A percentile compares a stretch with the other conserved stretches of the same genome.
These are phyloP conservation scores for Phenganax subtilis DNA, from an alignment of 92 coral and sea anemone genomes.

Conservation along the genomic window DNA sequence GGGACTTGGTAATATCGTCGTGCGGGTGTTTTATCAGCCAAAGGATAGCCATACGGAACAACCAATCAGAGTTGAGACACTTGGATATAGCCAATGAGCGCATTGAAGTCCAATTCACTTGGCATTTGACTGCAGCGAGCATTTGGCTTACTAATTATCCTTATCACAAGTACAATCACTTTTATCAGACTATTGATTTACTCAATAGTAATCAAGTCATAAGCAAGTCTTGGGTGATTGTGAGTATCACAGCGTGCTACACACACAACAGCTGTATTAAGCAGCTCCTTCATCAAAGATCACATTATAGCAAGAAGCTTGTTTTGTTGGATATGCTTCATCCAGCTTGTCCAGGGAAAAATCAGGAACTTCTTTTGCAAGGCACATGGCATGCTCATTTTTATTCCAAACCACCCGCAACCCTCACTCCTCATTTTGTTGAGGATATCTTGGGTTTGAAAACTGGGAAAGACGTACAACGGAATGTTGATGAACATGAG, in stretches of 20 bases:
- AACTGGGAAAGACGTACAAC: conserved; percentile 25
- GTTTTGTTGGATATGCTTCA: neutral
- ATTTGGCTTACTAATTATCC: conserved; percentile 87
- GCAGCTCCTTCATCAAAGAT: neutral
- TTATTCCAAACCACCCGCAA: conserved; percentile 77
- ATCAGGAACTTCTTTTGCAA: conserved; percentile 43
- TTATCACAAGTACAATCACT: conserved; percentile 97
- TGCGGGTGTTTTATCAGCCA: neutral
- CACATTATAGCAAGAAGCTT: neutral
- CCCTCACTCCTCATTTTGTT: conserved; percentile 91
- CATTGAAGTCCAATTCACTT: conserved; percentile 5
- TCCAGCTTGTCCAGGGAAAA: conserved; percentile 25
- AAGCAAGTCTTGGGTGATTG: conserved; percentile 31
- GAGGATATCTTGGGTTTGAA: conserved; percentile 88
- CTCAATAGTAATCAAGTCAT: conserved; percentile 85
- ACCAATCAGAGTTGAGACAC: conserved; percentile 25
- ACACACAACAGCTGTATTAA: conserved; percentile 12
- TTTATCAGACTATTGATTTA: conserved; percentile 82
- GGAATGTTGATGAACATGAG: neutral
- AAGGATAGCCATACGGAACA: neutral
- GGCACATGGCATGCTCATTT: conserved; percentile 98
- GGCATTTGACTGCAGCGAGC: conserved; percentile 20
- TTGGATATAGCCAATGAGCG: conserved; percentile 22
- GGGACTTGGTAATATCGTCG: neutral
- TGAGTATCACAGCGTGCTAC: conserved; percentile 32